phyloP scores from a whole-genome alignment of 2,888 invertebrate genomes.

The Drosophila heteroneura region DNA sequence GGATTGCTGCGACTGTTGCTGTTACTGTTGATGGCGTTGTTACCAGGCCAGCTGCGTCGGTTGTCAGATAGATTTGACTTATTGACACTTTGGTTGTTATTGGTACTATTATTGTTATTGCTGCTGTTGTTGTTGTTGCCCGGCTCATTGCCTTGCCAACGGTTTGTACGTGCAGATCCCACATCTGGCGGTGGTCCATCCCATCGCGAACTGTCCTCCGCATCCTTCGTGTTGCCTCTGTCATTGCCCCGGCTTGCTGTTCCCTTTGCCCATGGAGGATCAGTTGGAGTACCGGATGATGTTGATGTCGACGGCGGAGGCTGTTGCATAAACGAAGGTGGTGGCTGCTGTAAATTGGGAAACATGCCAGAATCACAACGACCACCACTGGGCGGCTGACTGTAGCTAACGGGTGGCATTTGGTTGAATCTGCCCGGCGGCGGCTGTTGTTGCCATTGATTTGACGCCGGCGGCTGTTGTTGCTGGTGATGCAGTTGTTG shows the following conservation, averaged over 20 bases:
- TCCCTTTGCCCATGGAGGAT: slow-evolving; percentile 23
- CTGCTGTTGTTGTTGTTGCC: slow-evolving; percentile 22
- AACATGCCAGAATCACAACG: slow-evolving; percentile 17
- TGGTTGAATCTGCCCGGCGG: slow-evolving; percentile 35
- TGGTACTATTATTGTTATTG: slow-evolving; percentile 16
- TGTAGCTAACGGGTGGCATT: slow-evolving; percentile 33
- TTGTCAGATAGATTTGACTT: slow-evolving; percentile 24
- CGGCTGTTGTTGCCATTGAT: slow-evolving; percentile 45
- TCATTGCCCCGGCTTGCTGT: slow-evolving; percentile 14
- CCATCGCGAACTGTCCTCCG: slow-evolving; percentile 43
- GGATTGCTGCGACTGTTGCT: slow-evolving; percentile 33
- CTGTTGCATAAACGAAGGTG: slow-evolving; percentile 44
- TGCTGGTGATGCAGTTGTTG: slow-evolving; percentile 74
- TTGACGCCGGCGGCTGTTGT: slow-evolving; percentile 29
- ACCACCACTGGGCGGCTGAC: slow-evolving; percentile 10
- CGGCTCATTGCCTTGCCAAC: slow-evolving; percentile 31
- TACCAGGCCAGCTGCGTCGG: slow-evolving; percentile 41
- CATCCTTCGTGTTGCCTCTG: slow-evolving; percentile 11
- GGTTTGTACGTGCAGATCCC: slow-evolving; percentile 16
- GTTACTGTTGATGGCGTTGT: slow-evolving; percentile 14
- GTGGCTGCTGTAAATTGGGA: slow-evolving; percentile 62
- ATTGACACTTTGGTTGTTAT: slow-evolving; percentile 13
- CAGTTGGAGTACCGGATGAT: slow-evolving; percentile 11
- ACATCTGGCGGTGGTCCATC: slow-evolving; percentile 25
- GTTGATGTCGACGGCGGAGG: not conserved